phyloP scores from a whole-genome alignment of 1,140 invertebrate species.

The Meloidogyne chitwoodi region DNA sequence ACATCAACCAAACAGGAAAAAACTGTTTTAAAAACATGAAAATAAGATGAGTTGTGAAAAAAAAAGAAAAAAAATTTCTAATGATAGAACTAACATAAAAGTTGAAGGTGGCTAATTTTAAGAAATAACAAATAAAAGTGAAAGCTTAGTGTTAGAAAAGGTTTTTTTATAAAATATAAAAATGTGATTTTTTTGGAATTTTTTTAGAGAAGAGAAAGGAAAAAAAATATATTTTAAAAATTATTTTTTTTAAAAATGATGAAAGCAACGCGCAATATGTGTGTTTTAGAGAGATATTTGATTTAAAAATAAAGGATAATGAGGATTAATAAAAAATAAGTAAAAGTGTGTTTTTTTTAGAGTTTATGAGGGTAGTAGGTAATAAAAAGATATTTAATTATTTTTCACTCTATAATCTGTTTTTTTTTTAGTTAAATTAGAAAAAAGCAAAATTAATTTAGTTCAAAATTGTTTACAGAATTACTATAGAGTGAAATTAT shows the following conservation, averaged over 20 bases:
- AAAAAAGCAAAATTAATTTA: no score
- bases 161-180: not conserved
- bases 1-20: not conserved
- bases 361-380: no score
- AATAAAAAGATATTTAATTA: no score
- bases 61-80: not conserved
- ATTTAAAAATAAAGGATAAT: not conserved
- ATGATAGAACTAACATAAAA: not conserved
- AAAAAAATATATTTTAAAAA: not conserved
- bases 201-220: not conserved
- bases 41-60: not conserved
- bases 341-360: not conserved
- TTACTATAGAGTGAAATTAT: no score
- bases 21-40: not conserved
- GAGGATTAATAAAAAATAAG: no score
- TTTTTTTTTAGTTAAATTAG: no score
- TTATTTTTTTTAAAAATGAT: not conserved
- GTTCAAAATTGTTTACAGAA: no score
- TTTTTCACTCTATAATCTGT: no score
- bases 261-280: not conserved
- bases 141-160: not conserved
- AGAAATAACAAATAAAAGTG: not conserved
- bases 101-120: not conserved
- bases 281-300: not conserved
- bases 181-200: not conserved